Conservation (phyloP, 2,888 invertebrate species). For the Pyrochroa serraticornis region DNA sequence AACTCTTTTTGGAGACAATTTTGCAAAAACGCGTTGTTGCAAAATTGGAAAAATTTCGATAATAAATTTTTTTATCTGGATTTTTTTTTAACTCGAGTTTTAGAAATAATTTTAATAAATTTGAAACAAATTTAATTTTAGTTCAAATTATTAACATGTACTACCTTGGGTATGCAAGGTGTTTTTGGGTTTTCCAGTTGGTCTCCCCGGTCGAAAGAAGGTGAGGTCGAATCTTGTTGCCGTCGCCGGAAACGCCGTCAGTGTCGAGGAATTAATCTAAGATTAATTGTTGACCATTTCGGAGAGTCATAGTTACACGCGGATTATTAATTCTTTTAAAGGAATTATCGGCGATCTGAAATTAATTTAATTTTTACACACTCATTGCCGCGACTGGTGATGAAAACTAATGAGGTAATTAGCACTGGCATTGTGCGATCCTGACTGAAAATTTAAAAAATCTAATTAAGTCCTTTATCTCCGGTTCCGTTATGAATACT, state of each 20-base stretch:
- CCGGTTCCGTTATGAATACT: neutral
- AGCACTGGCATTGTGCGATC: conserved; percentile 15
- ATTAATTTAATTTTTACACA: conserved; percentile 26
- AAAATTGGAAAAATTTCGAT: conserved; percentile 8
- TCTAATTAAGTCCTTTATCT: conserved; percentile 9
- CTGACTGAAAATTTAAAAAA: conserved; percentile 13
- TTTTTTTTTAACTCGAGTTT: neutral
- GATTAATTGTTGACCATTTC: conserved; percentile 20
- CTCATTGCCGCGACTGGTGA: conserved; percentile 23
- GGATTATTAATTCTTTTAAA: conserved; percentile 26
- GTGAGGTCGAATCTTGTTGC: no score
- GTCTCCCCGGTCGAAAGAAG: no score
- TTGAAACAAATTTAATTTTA: no score
- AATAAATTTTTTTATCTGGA: conserved; percentile 1
- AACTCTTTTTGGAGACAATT: neutral
- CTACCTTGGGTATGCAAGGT: no score
- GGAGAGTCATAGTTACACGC: conserved; percentile 19
- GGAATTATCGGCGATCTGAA: conserved; percentile 23
- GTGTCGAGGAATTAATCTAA: neutral
- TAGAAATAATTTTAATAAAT: neutral
- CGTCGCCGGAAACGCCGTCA: no score
- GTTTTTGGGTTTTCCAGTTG: neutral
- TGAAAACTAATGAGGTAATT: conserved; percentile 24
- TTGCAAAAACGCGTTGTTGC: neutral
- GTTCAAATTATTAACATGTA: no score